Conservation (phyloP, 2,888 invertebrate genomes). For the Invenusta paracnida region DNA sequence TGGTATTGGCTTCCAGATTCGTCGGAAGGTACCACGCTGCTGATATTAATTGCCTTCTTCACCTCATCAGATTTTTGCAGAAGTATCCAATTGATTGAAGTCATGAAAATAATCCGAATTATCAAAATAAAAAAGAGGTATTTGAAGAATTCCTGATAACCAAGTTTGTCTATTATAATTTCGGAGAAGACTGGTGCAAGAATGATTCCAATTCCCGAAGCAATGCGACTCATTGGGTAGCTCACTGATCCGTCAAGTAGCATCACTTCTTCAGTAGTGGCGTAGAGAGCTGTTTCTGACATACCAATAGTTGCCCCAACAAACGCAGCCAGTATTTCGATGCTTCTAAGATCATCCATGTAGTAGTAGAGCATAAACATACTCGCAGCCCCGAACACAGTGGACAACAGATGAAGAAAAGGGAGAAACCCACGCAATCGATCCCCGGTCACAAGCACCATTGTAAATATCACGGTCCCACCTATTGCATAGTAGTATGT, state of each 20-base stretch:
- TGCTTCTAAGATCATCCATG: neutral
- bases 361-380: slow-evolving; percentile 3
- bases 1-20: too few species aligned
- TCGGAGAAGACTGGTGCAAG: slow-evolving; percentile 43
- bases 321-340: neutral
- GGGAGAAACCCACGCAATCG: slow-evolving; percentile 41
- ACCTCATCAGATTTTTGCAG: too few species aligned
- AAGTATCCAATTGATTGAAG: too few species aligned
- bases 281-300: slow-evolving; percentile 43
- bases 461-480: slow-evolving; percentile 43
- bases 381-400: slow-evolving; percentile 20
- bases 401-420: slow-evolving; percentile 41
- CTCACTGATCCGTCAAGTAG: slow-evolving; percentile 41
- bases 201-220: slow-evolving; percentile 43
- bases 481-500: slow-evolving; percentile 35
- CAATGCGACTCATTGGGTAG: slow-evolving; percentile 42
- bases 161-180: slow-evolving; percentile 39
- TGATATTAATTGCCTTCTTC: too few species aligned
- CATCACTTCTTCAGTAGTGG: slow-evolving; percentile 43
- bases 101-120: too few species aligned
- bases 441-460: slow-evolving; percentile 38
- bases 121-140: too few species aligned
- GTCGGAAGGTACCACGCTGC: too few species aligned
- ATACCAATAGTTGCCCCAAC: slow-evolving; percentile 39
- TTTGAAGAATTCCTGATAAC: slow-evolving; percentile 40